A percentile compares a stretch with the other conserved stretches of the same genome.
Evolutionary conservation across 2,888 invertebrate genomes (phyloP).

Genomic region (Heterodera filipjevi): DNA sequence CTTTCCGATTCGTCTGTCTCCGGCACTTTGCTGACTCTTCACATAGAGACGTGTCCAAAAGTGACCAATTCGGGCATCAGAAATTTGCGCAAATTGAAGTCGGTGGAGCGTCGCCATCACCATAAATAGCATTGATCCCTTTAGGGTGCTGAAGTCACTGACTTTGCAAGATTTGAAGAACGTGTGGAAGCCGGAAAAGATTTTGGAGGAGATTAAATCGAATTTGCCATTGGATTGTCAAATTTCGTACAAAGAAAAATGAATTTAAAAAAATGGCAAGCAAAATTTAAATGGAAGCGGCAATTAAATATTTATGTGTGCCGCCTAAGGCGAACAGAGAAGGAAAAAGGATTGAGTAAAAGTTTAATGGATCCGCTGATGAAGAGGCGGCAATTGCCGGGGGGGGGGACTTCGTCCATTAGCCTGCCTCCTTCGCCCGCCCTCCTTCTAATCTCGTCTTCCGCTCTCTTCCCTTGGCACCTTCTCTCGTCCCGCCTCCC

Average conservation of each 20-base stretch:
- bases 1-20: neutral
- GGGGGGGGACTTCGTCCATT: neutral
- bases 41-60: conserved; percentile 3
- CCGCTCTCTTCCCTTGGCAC: neutral
- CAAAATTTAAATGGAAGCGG: neutral
- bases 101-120: neutral
- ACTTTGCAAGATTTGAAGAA: neutral
- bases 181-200: neutral
- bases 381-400: neutral
- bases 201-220: neutral
- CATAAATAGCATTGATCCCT: no score
- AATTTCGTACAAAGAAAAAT: neutral
- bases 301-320: no score
- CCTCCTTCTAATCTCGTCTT: neutral
- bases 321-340: no score
- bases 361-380: neutral
- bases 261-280: neutral
- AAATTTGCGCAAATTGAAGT: conserved; percentile 14
- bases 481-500: neutral
- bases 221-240: neutral
- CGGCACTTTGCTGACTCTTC: neutral
- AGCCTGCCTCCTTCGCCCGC: neutral
- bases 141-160: neutral
- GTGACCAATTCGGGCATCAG: conserved; percentile 12
- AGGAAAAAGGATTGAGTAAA: neutral